phyloP scores from a whole-genome alignment of 2,797 vertebrate species.

The Sitta carolinensis region DNA sequence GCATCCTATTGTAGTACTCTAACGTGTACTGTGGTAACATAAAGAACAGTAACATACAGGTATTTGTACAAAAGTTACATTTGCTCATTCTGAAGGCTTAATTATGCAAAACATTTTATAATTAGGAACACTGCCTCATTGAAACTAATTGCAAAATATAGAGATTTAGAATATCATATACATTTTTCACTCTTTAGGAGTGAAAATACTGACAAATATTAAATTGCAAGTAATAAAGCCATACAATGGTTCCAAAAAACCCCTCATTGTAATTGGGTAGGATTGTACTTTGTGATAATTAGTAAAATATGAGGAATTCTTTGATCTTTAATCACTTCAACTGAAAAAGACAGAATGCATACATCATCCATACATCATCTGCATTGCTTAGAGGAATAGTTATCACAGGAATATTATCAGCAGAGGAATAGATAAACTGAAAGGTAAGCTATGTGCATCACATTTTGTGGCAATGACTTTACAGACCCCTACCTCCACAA shows the following conservation, averaged over 20 bases:
- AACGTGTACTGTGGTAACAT: neutral
- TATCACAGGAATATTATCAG: neutral
- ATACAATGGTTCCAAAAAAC: neutral
- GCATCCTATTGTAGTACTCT: neutral
- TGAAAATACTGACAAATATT: neutral
- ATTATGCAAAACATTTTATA: neutral
- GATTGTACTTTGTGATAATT: neutral
- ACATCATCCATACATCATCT: neutral
- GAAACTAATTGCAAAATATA: neutral
- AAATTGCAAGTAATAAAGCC: neutral
- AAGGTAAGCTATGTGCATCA: neutral
- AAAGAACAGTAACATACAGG: neutral
- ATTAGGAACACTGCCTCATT: neutral
- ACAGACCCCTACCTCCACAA: neutral
- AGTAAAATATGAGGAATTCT: neutral
- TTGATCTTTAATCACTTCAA: neutral
- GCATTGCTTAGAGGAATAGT: neutral
- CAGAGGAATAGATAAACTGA: neutral
- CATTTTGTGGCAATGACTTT: rapidly evolving
- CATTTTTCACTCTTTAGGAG: neutral
- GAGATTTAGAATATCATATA: neutral
- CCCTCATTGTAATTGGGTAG: neutral
- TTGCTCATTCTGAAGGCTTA: neutral
- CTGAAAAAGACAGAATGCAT: neutral
- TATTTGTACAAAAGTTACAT: neutral